Percentiles rank a stretch among this genome's conserved stretches.
These are phyloP conservation scores for Trachemys scripta DNA, from an alignment of 2,113 vertebrate genomes.

Conservation along the genomic window DNA sequence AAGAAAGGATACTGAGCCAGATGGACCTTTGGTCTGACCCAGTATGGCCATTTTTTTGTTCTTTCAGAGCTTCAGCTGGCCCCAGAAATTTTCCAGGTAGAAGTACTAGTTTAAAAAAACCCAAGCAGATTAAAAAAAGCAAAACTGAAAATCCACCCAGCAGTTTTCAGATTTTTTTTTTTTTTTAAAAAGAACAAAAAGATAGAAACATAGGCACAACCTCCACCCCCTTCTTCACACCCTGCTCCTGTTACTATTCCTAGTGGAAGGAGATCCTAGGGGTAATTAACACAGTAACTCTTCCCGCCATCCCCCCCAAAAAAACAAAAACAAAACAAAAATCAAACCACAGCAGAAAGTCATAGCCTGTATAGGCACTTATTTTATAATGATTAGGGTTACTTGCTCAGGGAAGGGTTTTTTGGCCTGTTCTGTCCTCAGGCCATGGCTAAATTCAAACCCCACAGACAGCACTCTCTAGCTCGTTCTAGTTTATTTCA, in stretches of 20 bases:
- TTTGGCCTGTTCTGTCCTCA: constrained; percentile 61
- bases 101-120: background rate
- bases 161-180: background rate
- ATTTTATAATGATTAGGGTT: constrained; percentile 54
- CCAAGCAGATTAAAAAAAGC: background rate
- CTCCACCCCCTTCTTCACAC: constrained; percentile 37
- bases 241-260: constrained; percentile 47
- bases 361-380: constrained; percentile 47
- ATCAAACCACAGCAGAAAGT: background rate
- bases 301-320: background rate
- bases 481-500: constrained; percentile 69
- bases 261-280: background rate
- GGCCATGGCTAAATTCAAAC: constrained; percentile 67
- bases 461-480: constrained; percentile 49
- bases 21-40: no score
- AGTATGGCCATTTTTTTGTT: no score
- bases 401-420: constrained; percentile 56
- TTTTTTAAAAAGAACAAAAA: background rate
- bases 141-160: background rate
- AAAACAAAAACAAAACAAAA: background rate
- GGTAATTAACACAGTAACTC: constrained; percentile 39
- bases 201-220: background rate
- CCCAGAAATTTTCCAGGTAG: background rate
- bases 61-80: background rate
- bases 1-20: no score